phyloP scores from a whole-genome alignment of 2,113 vertebrate genomes.

The Phalacrocorax pelagicus region DNA sequence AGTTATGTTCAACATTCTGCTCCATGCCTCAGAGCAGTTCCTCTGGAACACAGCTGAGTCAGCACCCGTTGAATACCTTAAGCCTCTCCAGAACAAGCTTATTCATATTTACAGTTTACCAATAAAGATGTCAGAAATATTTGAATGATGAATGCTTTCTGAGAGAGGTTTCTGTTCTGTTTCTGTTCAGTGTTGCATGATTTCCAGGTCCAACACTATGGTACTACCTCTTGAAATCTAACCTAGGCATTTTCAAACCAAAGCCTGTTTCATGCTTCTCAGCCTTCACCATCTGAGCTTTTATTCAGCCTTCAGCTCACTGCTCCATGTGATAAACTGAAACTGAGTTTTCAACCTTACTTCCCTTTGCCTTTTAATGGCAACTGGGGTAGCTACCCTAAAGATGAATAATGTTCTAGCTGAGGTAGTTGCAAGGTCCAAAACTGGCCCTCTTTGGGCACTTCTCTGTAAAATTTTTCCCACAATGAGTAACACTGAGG shows the following conservation, averaged over 20 bases:
- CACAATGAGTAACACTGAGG: background rate
- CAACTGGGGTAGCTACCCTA: background rate
- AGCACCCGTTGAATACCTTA: background rate
- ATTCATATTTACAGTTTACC: background rate
- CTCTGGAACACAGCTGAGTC: background rate
- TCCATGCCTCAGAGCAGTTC: background rate
- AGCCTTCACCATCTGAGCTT: background rate
- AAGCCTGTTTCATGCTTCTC: background rate
- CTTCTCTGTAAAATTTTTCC: background rate
- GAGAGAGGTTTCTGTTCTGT: background rate
- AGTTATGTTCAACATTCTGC: background rate
- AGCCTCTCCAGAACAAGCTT: background rate
- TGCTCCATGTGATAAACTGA: background rate
- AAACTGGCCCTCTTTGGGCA: background rate
- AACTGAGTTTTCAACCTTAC: background rate
- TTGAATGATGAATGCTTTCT: background rate
- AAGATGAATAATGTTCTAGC: background rate
- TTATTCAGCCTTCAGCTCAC: background rate
- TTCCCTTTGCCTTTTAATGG: background rate
- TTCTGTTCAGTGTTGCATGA: background rate
- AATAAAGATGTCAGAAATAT: background rate
- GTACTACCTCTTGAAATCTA: background rate
- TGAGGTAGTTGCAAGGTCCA: background rate
- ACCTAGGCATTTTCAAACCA: background rate
- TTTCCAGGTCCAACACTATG: background rate